phyloP scores from a whole-genome alignment of 2,797 vertebrate genomes.

The Halcyon leucocephala region DNA sequence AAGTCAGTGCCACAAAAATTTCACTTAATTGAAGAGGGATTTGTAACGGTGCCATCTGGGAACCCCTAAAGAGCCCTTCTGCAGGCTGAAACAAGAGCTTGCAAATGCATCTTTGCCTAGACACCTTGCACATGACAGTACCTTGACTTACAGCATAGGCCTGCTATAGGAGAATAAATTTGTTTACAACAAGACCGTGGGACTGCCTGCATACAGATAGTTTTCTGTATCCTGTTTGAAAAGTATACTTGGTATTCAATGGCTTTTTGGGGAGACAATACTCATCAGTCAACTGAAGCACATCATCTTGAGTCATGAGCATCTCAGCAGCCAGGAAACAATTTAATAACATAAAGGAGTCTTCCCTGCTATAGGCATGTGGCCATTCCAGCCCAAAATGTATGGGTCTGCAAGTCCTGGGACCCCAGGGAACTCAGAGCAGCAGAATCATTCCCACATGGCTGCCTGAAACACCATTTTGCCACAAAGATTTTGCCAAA shows the following conservation, averaged over 20 bases:
- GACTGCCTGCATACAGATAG: conserved; percentile 25
- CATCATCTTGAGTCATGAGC: neutral
- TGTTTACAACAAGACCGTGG: conserved; percentile 41
- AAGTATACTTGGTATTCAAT: conserved; percentile 38
- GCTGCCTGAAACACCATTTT: neutral
- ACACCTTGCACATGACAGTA: neutral
- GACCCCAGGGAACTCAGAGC: neutral
- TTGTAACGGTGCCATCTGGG: conserved; percentile 27
- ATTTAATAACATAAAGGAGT: neutral
- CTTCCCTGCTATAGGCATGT: neutral
- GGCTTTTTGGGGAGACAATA: conserved; percentile 37
- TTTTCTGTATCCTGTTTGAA: conserved; percentile 28
- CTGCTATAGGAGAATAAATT: conserved; percentile 33
- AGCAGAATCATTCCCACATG: neutral
- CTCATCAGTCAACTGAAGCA: conserved; percentile 22
- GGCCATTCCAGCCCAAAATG: neutral
- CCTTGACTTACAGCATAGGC: neutral
- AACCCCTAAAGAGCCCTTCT: conserved; percentile 44
- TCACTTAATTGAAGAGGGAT: conserved; percentile 52
- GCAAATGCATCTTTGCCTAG: neutral
- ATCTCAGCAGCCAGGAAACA: neutral
- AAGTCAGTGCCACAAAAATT: conserved; percentile 23
- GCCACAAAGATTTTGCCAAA: neutral
- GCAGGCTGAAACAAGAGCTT: conserved; percentile 28
- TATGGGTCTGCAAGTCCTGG: neutral